phyloP scores from a whole-genome alignment of 2,888 invertebrate species.

The Thyatira batis region DNA sequence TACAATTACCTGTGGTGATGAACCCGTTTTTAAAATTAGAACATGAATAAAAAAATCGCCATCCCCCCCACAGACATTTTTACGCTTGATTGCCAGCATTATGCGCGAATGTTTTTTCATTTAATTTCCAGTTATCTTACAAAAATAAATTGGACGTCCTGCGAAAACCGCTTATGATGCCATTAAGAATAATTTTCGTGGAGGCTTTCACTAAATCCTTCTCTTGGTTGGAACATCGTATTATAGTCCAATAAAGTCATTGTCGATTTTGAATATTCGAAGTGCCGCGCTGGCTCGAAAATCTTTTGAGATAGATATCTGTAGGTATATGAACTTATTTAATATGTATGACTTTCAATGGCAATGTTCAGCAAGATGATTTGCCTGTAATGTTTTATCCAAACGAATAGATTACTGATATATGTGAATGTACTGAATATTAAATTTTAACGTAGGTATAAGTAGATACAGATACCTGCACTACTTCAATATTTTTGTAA shows the following conservation, averaged over 20 bases:
- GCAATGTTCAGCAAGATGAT: neutral
- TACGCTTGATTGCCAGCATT: slow-evolving; percentile 6
- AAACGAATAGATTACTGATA: neutral
- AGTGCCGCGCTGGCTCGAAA: neutral
- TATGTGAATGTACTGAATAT: neutral
- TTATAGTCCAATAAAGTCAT: slow-evolving; percentile 45
- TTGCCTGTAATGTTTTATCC: neutral
- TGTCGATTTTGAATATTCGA: slow-evolving; percentile 34
- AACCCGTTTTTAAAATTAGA: slow-evolving; percentile 16
- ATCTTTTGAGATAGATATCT: neutral
- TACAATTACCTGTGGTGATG: slow-evolving; percentile 16
- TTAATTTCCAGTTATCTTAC: slow-evolving; percentile 51
- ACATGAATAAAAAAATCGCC: slow-evolving; percentile 1
- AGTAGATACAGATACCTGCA: no score
- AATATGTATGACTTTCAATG: slow-evolving; percentile 1
- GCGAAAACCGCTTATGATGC: slow-evolving; percentile 56
- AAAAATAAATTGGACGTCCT: slow-evolving; percentile 56
- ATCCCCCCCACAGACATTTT: slow-evolving; percentile 1
- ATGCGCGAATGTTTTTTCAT: slow-evolving; percentile 30
- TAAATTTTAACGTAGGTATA: neutral
- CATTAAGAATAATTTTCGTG: slow-evolving; percentile 48
- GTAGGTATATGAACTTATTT: neutral
- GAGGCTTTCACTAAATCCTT: slow-evolving; percentile 42
- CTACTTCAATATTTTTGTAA: neutral
- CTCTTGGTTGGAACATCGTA: slow-evolving; percentile 34